Evolutionary conservation across 2,888 invertebrate species (phyloP), one percentile per base, ranked within the genome.

Genomic region (Drosophila bunnanda): DNA sequence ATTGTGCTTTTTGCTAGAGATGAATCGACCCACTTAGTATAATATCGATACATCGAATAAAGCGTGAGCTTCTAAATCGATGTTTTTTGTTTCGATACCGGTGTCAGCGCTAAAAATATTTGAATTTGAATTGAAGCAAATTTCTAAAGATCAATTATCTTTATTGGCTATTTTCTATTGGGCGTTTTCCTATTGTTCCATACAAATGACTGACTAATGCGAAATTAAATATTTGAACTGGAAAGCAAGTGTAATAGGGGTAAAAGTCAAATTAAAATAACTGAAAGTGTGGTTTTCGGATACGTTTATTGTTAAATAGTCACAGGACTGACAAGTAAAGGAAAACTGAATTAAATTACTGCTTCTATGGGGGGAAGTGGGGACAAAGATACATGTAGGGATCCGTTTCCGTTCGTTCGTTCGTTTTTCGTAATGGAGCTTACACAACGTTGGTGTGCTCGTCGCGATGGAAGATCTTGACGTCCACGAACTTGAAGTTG

Each of bases 401-500:
- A 10, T 65, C n/a, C 66, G 12, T 44, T 66, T 66, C 67, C 46
- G 61, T 53, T 64, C 20, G 36, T 62, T 66, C 36, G 44, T 46
- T 48, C 53, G 41, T 38, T 57, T 13, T 22, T 38, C 43, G 56
- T 52, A 75, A 89, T 92, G 89, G 77, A 83, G 69, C 54, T 92
- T 92, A 78, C 46, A 79, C 91, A 20, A 89, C 76, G 48, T 91
- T 91, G 66, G 88, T 86, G 65, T 89, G 82, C 71, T 93, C 93
- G 53, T 93, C 93, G 86, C 95, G 95, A 92, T 96, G 95, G 93
- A 94, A 95, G 82, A 96, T 94, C 74, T 93, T 93, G 0, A 95
- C 93, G 75, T 95, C 95, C 75, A 95, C 93, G 91, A 95, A 95
- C 90, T 93, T 94, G 93, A 95, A 94, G 93, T 96, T 96, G 8